Percentiles rank a stretch among this genome's conserved stretches.
These are phyloP conservation scores for Centropus unirufus DNA, from an alignment of 2,113 vertebrate species.

Conservation along the genomic window DNA sequence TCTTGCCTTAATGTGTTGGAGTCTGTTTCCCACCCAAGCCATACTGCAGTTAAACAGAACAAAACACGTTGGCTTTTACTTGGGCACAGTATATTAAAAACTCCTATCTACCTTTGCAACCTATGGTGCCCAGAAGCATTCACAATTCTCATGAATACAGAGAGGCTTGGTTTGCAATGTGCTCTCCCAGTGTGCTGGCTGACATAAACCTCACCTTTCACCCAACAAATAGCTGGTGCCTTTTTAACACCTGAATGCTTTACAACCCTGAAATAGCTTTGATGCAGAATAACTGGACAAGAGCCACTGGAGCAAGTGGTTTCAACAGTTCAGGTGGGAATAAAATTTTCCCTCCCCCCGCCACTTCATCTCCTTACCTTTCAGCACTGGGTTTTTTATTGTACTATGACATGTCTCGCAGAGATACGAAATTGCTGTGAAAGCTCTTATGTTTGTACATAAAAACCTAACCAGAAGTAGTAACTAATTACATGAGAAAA, in stretches of 20 bases:
- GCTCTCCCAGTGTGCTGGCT: too few species aligned
- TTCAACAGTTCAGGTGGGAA: neutral
- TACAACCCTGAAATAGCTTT: neutral
- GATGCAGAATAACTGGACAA: neutral
- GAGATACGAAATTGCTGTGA: conserved; percentile 9
- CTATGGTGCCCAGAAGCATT: neutral
- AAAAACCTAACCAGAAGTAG: conserved; percentile 38
- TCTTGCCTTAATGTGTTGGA: neutral
- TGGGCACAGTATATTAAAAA: neutral
- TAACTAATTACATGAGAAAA: conserved; percentile 49
- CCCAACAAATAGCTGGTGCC: neutral
- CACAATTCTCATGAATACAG: neutral
- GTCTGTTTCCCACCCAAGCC: neutral
- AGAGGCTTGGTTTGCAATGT: neutral
- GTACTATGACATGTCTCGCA: neutral
- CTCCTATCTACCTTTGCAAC: neutral
- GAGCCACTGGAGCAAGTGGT: neutral
- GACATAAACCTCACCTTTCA: neutral
- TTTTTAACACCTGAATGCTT: neutral
- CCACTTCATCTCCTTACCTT: neutral
- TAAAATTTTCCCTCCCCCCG: neutral
- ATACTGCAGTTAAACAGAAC: neutral
- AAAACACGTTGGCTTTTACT: neutral
- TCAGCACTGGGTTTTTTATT: neutral
- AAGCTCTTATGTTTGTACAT: neutral